Evolutionary conservation across 2,888 invertebrate species (phyloP), one percentile per base, ranked within the genome.

Genomic region (Chydorus sphaericus): DNA sequence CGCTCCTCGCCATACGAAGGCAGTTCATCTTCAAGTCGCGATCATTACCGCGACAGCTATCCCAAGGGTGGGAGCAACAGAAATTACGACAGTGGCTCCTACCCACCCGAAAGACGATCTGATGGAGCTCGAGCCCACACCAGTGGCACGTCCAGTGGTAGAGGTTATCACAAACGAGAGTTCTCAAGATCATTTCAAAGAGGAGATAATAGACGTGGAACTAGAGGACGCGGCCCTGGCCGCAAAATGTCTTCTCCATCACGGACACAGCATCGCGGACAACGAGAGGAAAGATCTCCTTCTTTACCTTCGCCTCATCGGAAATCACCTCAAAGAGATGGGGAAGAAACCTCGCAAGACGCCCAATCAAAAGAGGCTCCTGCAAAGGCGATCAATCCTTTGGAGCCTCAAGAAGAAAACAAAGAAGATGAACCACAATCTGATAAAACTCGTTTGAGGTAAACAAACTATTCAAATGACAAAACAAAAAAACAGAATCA

Each of bases 341-440:
- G 23, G 14, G 44, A 33, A 33, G 33, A 44, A 44, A 44, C 44
- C 14, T 26, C 44, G 44, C 26, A 44, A 28, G 28, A 28, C 44
- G 44, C 23, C 44, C 23, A 44, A 44, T 44, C 44, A 44, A 44
- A n/a, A n/a, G n/a, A n/a, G n/a, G n/a, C n/a, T n/a, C n/a, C n/a
- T n/a, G n/a, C n/a, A n/a, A n/a, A n/a, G n/a, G n/a, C n/a, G n/a
- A n/a, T n/a, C n/a, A n/a, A n/a, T n/a, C n/a, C n/a, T n/a, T n/a
- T n/a, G n/a, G n/a, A n/a, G n/a, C n/a, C n/a, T n/a, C n/a, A n/a
- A n/a, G n/a, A n/a, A n/a, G n/a, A n/a, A n/a, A n/a, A n/a, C n/a
- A n/a, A n/a, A n/a, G n/a, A n/a, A n/a, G n/a, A n/a, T n/a, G n/a
- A n/a, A n/a, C n/a, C n/a, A n/a, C n/a, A n/a, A n/a, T n/a, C n/a